Percentiles rank a stretch among this genome's conserved stretches.
These are phyloP conservation scores for Ectemnius continuus DNA, from an alignment of 2,888 invertebrate species.

Conservation along the genomic window DNA sequence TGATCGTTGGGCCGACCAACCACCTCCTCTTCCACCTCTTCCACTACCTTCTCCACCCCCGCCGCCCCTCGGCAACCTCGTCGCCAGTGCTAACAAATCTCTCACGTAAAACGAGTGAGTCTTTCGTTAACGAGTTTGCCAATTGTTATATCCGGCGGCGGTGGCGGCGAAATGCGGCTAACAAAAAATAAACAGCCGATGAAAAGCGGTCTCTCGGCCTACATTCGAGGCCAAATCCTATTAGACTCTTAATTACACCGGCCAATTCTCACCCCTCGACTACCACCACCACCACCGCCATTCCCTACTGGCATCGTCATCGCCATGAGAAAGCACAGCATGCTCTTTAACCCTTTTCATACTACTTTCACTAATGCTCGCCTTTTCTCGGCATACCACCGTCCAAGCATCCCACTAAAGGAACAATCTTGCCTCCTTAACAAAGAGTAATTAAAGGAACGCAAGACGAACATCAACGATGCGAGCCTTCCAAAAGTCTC, in stretches of 20 bases:
- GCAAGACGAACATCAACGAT: too few relatives aligned
- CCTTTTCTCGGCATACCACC: too few relatives aligned
- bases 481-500: too few relatives aligned
- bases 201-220: constrained; percentile 1
- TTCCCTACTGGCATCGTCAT: too few relatives aligned
- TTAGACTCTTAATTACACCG: constrained; percentile 5
- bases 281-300: too few relatives aligned
- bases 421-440: too few relatives aligned
- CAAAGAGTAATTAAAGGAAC: too few relatives aligned
- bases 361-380: too few relatives aligned
- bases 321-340: too few relatives aligned
- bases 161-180: neutral
- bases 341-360: too few relatives aligned
- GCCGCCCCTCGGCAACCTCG: neutral
- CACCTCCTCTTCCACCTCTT: neutral
- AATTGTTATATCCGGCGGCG: constrained; percentile 5
- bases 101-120: neutral
- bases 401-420: too few relatives aligned
- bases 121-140: constrained; percentile 17
- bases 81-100: constrained; percentile 12
- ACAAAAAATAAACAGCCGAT: constrained; percentile 5
- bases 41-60: neutral
- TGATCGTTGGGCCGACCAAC: constrained; percentile 24
- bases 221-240: neutral
- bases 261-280: too few relatives aligned